Evolutionary conservation across 1,140 invertebrate species (phyloP), one percentile per base, ranked within the genome.

Genomic region (Drosophila watanabei): DNA sequence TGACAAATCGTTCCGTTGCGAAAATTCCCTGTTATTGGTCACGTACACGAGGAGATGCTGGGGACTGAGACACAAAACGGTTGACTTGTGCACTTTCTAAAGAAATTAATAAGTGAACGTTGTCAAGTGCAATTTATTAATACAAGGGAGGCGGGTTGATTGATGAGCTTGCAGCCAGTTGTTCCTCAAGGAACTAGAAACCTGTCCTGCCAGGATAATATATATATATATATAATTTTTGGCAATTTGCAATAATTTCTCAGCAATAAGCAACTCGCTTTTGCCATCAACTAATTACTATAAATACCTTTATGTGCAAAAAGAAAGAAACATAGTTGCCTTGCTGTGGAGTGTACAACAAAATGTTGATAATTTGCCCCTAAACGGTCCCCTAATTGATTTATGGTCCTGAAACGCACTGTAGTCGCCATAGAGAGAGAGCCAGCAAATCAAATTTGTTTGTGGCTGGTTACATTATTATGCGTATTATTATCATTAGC

Each of bases 111-210:
- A 88, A 85, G 85, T 89, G 85, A 80, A 88, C 86, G 81, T 75
- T 84, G 78, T 82, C 85, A 73, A 89, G 85, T 89, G 81, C 85
- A 85, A 73, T 85, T 89, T 89, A 89, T 88, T 89, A 84, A 88
- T 85, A 78, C 54, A 2, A 8, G 49, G 16, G 60, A 58, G 11
- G 62, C 64, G 61, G 62, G 52, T 20, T 16, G 30, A 70, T 41
- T 41, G 66, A 49, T 51, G 45, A 49, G 6, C 13, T 2, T 24
- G n/a, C 43, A n/a, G 24, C 3, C 24, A 24, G 24, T 24, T 24
- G 24, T 24, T 24, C 24, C 24, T 24, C 24, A 24, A 24, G 24
- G 24, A 24, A 24, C 24, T 24, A 24, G 24, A 24, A 24, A 24
- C 24, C 24, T 24, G 24, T 24, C 24, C 24, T 24, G n/a, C n/a